phyloP scores from a whole-genome alignment of 2,797 vertebrate genomes.

The Enteromius argenteus region DNA sequence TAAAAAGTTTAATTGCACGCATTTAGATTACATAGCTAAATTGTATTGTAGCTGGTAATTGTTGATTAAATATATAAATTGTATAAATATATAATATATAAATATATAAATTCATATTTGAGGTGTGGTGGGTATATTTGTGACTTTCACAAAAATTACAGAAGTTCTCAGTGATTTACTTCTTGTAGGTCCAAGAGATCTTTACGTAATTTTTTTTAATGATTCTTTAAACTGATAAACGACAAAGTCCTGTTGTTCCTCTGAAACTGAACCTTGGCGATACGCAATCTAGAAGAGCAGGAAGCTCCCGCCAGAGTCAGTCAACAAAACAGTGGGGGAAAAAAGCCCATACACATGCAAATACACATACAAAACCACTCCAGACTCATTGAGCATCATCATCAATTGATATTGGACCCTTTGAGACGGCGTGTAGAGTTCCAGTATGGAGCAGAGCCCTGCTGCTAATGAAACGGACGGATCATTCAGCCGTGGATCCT shows the following conservation, averaged over 20 bases:
- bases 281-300: background rate
- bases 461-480: conserved; percentile 27
- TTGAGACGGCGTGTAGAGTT: background rate
- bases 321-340: background rate
- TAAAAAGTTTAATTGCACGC: too few species aligned
- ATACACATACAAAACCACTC: conserved; percentile 15
- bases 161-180: too few species aligned
- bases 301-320: conserved; percentile 14
- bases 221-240: background rate
- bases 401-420: conserved; percentile 5
- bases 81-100: too few species aligned
- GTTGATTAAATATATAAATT: too few species aligned
- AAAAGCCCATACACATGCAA: conserved; percentile 3
- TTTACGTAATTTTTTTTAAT: background rate
- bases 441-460: conserved; percentile 11
- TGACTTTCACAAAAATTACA: background rate
- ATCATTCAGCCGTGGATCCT: conserved; percentile 24
- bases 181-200: background rate
- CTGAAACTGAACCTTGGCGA: background rate
- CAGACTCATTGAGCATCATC: conserved; percentile 11
- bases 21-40: too few species aligned
- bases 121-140: background rate
- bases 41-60: too few species aligned
- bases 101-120: too few species aligned
- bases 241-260: background rate